These are phyloP conservation scores for Nesometra sesokonis DNA, from an alignment of 35 echinoderm and acorn worm genomes.

Conservation along the genomic window DNA sequence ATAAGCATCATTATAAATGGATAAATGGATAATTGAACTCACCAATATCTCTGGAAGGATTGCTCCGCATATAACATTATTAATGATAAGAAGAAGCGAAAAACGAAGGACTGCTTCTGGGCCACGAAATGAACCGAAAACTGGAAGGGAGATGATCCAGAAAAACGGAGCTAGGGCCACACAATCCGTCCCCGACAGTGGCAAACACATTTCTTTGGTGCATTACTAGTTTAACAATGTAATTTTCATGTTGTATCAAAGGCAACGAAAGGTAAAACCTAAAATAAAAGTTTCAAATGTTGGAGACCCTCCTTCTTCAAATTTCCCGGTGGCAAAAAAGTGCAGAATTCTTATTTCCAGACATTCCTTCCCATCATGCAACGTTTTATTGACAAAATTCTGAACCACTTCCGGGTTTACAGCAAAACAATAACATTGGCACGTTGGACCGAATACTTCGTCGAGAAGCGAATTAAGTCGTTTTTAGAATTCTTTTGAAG, in stretches of 20 bases:
- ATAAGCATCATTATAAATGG: too few species aligned
- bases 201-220: constrained; percentile 12
- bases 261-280: not conserved
- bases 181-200: constrained; percentile 16
- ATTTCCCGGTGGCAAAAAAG: not conserved
- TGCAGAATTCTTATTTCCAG: not conserved
- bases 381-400: not conserved
- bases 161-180: constrained; percentile 24
- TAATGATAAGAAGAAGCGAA: constrained; percentile 69
- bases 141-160: constrained; percentile 56
- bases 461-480: too few species aligned
- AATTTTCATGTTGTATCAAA: not conserved
- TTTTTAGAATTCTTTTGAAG: too few species aligned
- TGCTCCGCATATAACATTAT: constrained; percentile 29
- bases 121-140: constrained; percentile 71
- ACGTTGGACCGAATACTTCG: too few species aligned
- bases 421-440: not conserved
- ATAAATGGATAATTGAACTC: too few species aligned
- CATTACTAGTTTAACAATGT: not conserved
- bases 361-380: not conserved
- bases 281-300: not conserved
- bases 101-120: constrained; percentile 76
- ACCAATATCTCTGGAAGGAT: constrained; percentile 46
- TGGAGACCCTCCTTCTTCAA: not conserved
- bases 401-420: not conserved